Percentiles rank a stretch among this genome's conserved stretches.
These are phyloP conservation scores for Cinara cedri DNA, from an alignment of 2,888 invertebrate genomes.

Conservation along the genomic window DNA sequence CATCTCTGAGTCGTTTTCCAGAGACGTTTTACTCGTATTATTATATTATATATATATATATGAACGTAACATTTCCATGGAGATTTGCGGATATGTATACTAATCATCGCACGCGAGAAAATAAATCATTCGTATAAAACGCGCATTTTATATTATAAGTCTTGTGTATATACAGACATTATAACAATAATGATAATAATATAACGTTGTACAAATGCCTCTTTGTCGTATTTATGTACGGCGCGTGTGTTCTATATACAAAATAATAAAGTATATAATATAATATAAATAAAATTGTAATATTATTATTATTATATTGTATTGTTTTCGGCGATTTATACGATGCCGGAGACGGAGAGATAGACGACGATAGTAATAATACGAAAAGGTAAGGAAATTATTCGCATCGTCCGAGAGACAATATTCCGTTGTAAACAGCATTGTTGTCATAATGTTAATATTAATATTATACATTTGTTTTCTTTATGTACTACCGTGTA, in stretches of 20 bases:
- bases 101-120: conserved; percentile 7
- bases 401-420: not conserved
- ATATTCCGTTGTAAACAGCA: too few species aligned
- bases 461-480: too few species aligned
- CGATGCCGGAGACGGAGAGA: too few species aligned
- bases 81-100: not conserved
- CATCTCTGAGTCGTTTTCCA: too few species aligned
- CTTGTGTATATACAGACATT: not conserved
- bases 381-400: too few species aligned
- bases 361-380: not conserved
- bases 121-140: not conserved
- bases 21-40: too few species aligned
- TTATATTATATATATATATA: too few species aligned
- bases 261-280: not conserved
- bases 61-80: too few species aligned
- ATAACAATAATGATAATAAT: too few species aligned
- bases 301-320: not conserved
- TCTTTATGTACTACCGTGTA: too few species aligned
- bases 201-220: not conserved
- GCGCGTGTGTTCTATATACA: not conserved
- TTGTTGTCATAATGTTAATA: too few species aligned
- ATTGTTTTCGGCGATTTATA: not conserved
- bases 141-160: not conserved
- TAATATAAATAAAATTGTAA: conserved; percentile 14
- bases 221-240: not conserved